Base-by-base conservation (phyloP, 1,140 invertebrate species). In the Brachionus asplanchnoidis region DNA sequence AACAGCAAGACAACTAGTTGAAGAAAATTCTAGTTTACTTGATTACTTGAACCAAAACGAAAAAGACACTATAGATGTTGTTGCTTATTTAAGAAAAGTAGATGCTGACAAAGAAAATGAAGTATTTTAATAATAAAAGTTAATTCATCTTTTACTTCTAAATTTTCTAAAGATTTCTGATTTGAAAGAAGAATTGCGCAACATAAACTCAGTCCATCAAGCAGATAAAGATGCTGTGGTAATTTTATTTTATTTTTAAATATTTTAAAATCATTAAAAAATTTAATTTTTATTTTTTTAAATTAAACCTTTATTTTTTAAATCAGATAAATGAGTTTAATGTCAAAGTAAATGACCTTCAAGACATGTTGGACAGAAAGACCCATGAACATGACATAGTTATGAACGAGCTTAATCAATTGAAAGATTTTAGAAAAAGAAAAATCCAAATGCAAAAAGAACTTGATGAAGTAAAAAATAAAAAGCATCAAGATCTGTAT, bases 21-120 rank as follows among this genome's bases (percentile, higher is more conserved):
- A 88, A 14, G 88, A 89, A 84, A 90, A 90, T 87, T 88, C 89
- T 68, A 86, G 85, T 14, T 87, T 90, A 1, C 86, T 88, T 78
- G 87, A 86, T 84, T 87, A 88, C 85, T 88, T 90, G 86, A 68
- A 87, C 60, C 87, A 89, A 68, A 89, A 87, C n/a, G 89, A 90
- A 85, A 87, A 88, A 77, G 89, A 90, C 77, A 89, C 89, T 17
- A 89, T 90, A 70, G 89, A 90, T 86, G 88, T 90, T n/a, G 88
- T 90, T 66, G 88, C 88, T 28, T 88, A 87, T 85, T 86, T 90
- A 2, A 89, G 89, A 84, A 88, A 88, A 85, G 86, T 89, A 70
- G 88, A 90, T 85, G 85, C 86, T 84, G 87, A 88, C 14, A 90
- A 90, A 86, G 89, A 90, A 85, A 85, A 86, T 65, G 85, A 88